Percentiles rank a stretch among this genome's conserved stretches.
These are phyloP conservation scores for crab-eating macaque (Macaca fascicularis) DNA, from an alignment of 2,113 vertebrate genomes.

Conservation along the genomic window DNA sequence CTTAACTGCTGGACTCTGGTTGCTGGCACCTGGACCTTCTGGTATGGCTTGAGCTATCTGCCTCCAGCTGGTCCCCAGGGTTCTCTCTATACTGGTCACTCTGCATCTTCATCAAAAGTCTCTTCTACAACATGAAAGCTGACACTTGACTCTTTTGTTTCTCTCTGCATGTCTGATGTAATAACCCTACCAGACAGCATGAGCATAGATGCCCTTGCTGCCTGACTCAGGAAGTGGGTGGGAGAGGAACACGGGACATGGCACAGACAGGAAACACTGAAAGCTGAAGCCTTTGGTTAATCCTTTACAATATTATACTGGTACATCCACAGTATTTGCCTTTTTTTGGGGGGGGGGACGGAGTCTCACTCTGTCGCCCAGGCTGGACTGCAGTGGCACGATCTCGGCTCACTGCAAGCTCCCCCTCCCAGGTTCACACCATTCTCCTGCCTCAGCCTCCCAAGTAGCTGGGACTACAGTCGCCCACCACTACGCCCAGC, in stretches of 20 bases:
- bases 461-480: no score
- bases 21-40: background rate
- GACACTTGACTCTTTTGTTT: background rate
- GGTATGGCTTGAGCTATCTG: background rate
- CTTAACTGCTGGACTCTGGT: background rate
- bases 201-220: background rate
- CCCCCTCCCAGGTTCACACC: no score
- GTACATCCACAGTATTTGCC: no score
- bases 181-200: background rate
- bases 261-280: background rate
- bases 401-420: no score
- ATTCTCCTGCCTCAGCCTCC: no score
- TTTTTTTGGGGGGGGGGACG: fast-evolving
- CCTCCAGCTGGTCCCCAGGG: no score
- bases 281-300: background rate
- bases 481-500: fast-evolving
- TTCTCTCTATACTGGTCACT: background rate
- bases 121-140: background rate
- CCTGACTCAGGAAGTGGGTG: no score
- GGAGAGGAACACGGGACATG: no score
- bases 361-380: no score
- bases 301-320: background rate
- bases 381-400: no score
- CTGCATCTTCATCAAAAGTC: background rate
- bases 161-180: background rate